Evolutionary conservation across 2,797 vertebrate species (phyloP).

Genomic region (Sciurus vulgaris): DNA sequence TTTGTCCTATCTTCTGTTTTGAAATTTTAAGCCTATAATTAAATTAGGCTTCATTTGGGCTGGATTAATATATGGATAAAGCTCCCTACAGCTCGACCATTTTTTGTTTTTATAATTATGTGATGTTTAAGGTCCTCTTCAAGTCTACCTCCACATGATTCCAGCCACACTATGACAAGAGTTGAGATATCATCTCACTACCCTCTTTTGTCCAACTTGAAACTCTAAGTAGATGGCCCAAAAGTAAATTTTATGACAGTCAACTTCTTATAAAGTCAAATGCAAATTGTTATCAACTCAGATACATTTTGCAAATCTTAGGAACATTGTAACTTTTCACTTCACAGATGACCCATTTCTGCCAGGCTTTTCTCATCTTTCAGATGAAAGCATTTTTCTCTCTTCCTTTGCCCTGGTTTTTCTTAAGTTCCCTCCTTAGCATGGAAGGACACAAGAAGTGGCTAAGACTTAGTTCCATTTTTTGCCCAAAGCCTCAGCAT

Average conservation of each 20-base stretch:
- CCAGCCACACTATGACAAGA: background rate
- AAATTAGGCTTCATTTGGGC: background rate
- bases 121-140: background rate
- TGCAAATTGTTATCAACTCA: background rate
- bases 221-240: background rate
- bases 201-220: background rate
- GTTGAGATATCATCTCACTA: background rate
- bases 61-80: slow-evolving; percentile 43
- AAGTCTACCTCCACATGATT: background rate
- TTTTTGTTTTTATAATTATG: background rate
- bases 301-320: slow-evolving; percentile 26
- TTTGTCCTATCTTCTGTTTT: slow-evolving; percentile 51
- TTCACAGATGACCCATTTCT: background rate
- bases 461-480: background rate
- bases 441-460: background rate
- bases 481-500: slow-evolving; percentile 44
- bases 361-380: slow-evolving; percentile 23
- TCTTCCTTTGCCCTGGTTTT: background rate
- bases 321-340: background rate
- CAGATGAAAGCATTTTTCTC: background rate
- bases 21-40: slow-evolving; percentile 11
- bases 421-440: background rate
- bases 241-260: background rate
- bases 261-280: background rate
- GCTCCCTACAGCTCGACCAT: background rate